Percentiles rank a stretch among this genome's conserved stretches.
These are phyloP conservation scores for Ariolimax columbianus DNA, from an alignment of 2,888 invertebrate species.

Conservation along the genomic window DNA sequence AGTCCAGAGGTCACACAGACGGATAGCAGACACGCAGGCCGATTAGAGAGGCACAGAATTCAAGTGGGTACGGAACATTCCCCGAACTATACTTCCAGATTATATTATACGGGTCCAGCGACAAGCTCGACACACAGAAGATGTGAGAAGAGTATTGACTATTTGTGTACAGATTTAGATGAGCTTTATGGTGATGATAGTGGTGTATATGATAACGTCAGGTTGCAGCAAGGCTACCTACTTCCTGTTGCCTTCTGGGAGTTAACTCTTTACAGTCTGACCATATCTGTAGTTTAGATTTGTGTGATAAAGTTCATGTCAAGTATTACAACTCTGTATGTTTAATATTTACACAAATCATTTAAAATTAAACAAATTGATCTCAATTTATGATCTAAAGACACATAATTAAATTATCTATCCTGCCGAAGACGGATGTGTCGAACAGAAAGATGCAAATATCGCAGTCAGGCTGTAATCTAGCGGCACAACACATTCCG, in stretches of 20 bases:
- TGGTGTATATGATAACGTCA: neutral
- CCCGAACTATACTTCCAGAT: constrained; percentile 1
- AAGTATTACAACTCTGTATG: too few relatives aligned
- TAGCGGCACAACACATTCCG: too few relatives aligned
- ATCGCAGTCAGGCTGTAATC: too few relatives aligned
- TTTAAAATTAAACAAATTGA: too few relatives aligned
- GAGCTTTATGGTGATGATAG: neutral
- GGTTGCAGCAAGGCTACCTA: neutral
- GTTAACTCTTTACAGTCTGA: too few relatives aligned
- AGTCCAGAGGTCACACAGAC: constrained; percentile 4
- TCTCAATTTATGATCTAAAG: too few relatives aligned
- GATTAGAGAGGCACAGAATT: neutral
- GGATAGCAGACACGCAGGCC: constrained; percentile 14
- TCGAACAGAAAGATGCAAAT: too few relatives aligned
- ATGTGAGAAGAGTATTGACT: neutral
- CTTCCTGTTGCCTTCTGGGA: neutral
- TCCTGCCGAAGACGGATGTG: too few relatives aligned
- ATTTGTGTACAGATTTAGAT: neutral
- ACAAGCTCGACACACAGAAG: neutral
- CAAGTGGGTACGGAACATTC: neutral
- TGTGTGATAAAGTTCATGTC: too few relatives aligned
- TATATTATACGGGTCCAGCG: neutral
- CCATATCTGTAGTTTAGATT: too few relatives aligned
- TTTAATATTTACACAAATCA: too few relatives aligned
- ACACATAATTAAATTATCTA: too few relatives aligned